Percentiles rank a stretch among this genome's conserved stretches.
Conservation (phyloP, 1,140 invertebrate genomes). For the Danaus plexippus region DNA sequence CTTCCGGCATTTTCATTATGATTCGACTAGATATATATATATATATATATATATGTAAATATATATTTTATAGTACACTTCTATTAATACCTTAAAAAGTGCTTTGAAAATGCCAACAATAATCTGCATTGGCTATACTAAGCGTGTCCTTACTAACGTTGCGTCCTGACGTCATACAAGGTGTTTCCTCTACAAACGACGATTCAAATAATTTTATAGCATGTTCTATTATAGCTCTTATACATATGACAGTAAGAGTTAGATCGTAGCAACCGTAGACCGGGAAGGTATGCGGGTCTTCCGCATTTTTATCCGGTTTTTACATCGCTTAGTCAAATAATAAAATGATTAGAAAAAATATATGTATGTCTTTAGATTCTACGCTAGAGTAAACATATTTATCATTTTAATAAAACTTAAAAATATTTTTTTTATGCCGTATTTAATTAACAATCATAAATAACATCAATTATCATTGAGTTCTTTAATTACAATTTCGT, state of each 20-base stretch:
- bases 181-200: constrained; percentile 14
- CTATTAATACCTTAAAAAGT: constrained; percentile 12
- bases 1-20: too few species aligned
- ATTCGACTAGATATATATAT: too few species aligned
- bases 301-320: constrained; percentile 19
- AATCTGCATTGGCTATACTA: constrained; percentile 15
- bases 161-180: constrained; percentile 15
- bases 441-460: too few species aligned
- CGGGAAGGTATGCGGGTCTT: constrained; percentile 19
- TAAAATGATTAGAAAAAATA: too few species aligned
- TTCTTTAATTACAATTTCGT: too few species aligned
- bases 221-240: constrained; percentile 1
- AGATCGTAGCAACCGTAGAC: not conserved
- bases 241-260: not conserved
- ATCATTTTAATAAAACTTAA: too few species aligned
- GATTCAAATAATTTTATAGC: not conserved
- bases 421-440: too few species aligned
- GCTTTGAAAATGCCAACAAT: constrained; percentile 9
- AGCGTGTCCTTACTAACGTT: constrained; percentile 16
- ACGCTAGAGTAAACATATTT: too few species aligned
- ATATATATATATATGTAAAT: too few species aligned
- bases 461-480: too few species aligned
- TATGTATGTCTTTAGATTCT: too few species aligned
- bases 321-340: too few species aligned
- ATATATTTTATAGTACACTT: not conserved